Evolutionary conservation across 2,797 vertebrate genomes (phyloP), one percentile per base, ranked within the genome.

Genomic region (Chelon labrosus): DNA sequence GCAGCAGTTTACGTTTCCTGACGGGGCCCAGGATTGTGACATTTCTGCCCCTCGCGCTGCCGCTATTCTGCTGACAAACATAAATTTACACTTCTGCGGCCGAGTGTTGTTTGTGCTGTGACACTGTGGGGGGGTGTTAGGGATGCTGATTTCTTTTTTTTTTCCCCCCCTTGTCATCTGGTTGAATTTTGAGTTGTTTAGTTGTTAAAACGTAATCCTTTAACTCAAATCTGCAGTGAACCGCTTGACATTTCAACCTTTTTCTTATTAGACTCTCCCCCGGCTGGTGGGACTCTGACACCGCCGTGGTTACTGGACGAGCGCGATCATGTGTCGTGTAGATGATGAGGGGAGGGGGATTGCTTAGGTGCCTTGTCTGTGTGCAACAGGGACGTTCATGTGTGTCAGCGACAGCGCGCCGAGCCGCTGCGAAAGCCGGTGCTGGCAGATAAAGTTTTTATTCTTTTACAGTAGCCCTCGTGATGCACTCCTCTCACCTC

Each of bases 1-100:
- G 91, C 89, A 75, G 52, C 46, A 83, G 78, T 90, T 90, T 86
- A 91, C 83, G 79, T 87, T 91, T 93, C 91, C 88, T 93, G 88
- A 88, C 52, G 68, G 25, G 25, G 75, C 77, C 65, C 53, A 68
- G 75, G 77, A 92, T 93, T 92, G 90, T 91, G 92, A 93, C 91
- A 93, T 86, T 87, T 86, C 88, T 84, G 64, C 83, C 66, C 77
- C 75, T 70, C 58, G 55, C 75, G 1, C 72, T 77, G 53, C 79
- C 51, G 10, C 72, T 70, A 72, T 89, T 92, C 73, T 91, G 88
- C 92, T 93, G 89, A 90, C 85, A 35, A 76, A 81, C 50, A 54
- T 50, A 63, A 83, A 84, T 87, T 63, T 14, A 19, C 50, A 7
- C 57, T 70, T 72, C 9, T 59, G 51, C 5, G 53, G n/a, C 47